Base-by-base conservation (phyloP, 2,113 vertebrate species). In the Aegypius monachus region DNA sequence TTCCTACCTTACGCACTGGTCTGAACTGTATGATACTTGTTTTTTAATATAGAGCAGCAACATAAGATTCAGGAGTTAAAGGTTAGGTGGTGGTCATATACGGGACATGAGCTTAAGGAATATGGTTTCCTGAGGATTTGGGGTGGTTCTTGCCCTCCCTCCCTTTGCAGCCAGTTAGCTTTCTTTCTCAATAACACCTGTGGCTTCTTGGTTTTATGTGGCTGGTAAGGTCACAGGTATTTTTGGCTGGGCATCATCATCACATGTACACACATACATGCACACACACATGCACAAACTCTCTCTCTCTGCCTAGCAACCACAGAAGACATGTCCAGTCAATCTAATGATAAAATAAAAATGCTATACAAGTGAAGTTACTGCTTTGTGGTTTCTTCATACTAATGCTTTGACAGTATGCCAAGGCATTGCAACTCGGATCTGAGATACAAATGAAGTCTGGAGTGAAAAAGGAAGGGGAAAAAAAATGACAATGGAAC, bases 301-400 rank as follows among this genome's bases (percentile, higher is more conserved):
- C 45, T 47, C 20, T 66, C 77, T 88, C 59, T 95, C 71, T 93
- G 66, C 90, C 47, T 86, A 83, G 32, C 38, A 93, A 81, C 74
- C 26, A 18, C 1, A 92, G 62, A 95, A 89, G 56, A 96, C 70
- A 62, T 73, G 29, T 80, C 59, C 68, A 47, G 38, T 67, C 23
- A 3, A 21, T 68, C 79, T 96, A 84, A 92, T 53, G 56, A 78
- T 93, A 93, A 96, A 86, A 93, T 91, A 95, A 93, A 93, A 96
- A 77, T 81, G 23, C 53, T 70, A 8, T 88, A 16, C 10, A 55
- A 92, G 56, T 61, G 89, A 82, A 94, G 38, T 11, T 83, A 56
- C 52, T 93, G 50, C 36, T 90, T 86, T 86, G 38, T 42, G 66
- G 67, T 94, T 95, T 97, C 81, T 75, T 94, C 75, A 34, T 88